Evolutionary conservation across 2,888 invertebrate species (phyloP).

Genomic region (Leistus spinibarbis): DNA sequence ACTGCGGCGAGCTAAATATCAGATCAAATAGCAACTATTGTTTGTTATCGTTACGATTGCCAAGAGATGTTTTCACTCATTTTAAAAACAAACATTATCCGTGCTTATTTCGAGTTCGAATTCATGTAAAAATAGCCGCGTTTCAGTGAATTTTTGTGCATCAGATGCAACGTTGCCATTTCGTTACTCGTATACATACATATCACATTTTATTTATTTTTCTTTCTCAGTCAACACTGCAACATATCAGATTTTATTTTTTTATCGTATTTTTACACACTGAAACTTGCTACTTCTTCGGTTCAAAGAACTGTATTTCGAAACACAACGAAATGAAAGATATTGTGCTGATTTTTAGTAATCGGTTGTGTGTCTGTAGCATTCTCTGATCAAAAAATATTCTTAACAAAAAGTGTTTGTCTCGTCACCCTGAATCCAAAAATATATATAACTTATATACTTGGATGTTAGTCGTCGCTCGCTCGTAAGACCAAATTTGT

Average conservation of each 20-base stretch:
- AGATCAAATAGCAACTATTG: neutral
- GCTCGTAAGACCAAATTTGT: too few relatives aligned
- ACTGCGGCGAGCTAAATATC: too few relatives aligned
- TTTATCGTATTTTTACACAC: neutral
- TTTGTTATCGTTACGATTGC: neutral
- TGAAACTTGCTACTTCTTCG: neutral
- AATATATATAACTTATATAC: too few relatives aligned
- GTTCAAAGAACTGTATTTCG: conserved; percentile 6
- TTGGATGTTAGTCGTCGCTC: too few relatives aligned
- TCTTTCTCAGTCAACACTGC: neutral
- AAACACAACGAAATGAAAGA: neutral
- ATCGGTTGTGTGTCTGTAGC: too few relatives aligned
- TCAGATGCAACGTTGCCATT: neutral
- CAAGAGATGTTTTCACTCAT: neutral
- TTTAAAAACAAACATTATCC: neutral
- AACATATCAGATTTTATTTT: neutral
- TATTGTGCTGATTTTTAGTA: neutral
- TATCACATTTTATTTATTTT: neutral
- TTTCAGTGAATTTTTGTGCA: neutral
- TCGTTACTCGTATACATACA: neutral
- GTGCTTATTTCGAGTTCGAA: neutral
- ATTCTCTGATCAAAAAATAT: too few relatives aligned
- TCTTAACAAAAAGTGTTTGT: too few relatives aligned
- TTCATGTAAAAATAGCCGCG: neutral
- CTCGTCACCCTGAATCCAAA: too few relatives aligned